Base-by-base conservation (phyloP, 1,140 invertebrate species). In the Aphidius ervi region DNA sequence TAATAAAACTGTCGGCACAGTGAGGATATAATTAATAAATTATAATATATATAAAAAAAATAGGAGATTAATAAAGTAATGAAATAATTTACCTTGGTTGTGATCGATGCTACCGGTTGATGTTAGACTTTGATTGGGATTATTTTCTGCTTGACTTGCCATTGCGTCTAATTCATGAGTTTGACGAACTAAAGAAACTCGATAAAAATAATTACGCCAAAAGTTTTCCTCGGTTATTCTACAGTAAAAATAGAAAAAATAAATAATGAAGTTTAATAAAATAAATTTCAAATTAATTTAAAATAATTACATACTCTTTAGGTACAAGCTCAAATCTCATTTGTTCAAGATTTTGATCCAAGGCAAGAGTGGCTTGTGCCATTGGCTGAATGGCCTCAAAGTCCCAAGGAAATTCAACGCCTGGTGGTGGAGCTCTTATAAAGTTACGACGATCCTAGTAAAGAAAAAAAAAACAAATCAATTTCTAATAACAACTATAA, bases 181-280 rank as follows among this genome's bases (percentile, higher is more conserved):
- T 81, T 99, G 97, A 74, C 95, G 95, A 70, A 99, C 94, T 40
- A 99, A 87, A 66, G 93, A 97, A 62, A 99, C 93, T 74, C 97
- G 92, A 82, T 99, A 99, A 83, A 99, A 99, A 79, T 99, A 99
- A 83, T 99, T 99, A 70, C 94, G 87, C 97, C 97, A 99, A 82
- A 99, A 99, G 73, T 91, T 92, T 81, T 98, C 95, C 83, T 99
- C 97, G 71, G 88, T 95, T 71, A 99, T 93, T 73, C 95, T 98
- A 79, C 52, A 84, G 75, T 46, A 45, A 10, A 16, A n/a, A 4
- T 8, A n/a, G 4, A 6, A 54, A 54, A n/a, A 41, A 39, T 50
- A 10, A 54, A 42, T 65, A 58, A 63, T 60, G 8, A 49, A 41
- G n/a, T 53, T 47, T 63, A 56, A 61, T 43, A 61, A 41, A 47